Evolutionary conservation across 2,797 vertebrate species (phyloP), one percentile per base, ranked within the genome.

Genomic region (Phalloptychus januarius): DNA sequence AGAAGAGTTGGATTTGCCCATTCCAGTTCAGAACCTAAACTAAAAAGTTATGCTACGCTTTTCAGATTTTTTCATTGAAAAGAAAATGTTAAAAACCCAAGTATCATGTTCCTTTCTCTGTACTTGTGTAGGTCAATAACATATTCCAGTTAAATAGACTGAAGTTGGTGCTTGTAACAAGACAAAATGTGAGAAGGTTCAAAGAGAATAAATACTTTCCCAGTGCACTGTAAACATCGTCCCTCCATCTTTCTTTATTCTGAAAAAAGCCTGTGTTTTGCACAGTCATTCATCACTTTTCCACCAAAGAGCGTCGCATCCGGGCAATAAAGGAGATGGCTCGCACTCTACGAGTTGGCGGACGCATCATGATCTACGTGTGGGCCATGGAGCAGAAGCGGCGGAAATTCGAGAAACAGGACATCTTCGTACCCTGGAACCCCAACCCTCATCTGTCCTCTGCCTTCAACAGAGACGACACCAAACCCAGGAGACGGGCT

Each of bases 301-400:
- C 96, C 87, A 96, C 87, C 46, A 96, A 93, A 94, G 93, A 96
- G 75, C 94, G 95, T 1, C 72, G 86, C 74, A 91, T 93, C 75
- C 89, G 83, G 92, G 96, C 95, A 91, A 95, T 96, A 90, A 95
- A 95, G 90, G 96, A 97, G 92, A 96, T 96, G 95, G 94, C 95
- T 18, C 87, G 91, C 67, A 95, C 95, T 42, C 91, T 97, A 78
- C 94, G 93, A 45, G 91, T 93, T 58, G 96, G 96, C 6, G 96
- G 95, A 70, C 93, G 94, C 84, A 94, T 97, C 90, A 97, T 97
- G 96, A 96, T 95, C 85, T 96, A 95, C 69, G 95, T 96, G 78
- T 97, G 95, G 95, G 95, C 95, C 93, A 96, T 91, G 92, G 96
- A 97, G 88, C 96, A 96, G 89, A 97, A 96, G 72, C 90, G 80